phyloP scores from a whole-genome alignment of 30 jellyfish, hydroid and myxozoan genomes.

The Phacellophora camtschatica region DNA sequence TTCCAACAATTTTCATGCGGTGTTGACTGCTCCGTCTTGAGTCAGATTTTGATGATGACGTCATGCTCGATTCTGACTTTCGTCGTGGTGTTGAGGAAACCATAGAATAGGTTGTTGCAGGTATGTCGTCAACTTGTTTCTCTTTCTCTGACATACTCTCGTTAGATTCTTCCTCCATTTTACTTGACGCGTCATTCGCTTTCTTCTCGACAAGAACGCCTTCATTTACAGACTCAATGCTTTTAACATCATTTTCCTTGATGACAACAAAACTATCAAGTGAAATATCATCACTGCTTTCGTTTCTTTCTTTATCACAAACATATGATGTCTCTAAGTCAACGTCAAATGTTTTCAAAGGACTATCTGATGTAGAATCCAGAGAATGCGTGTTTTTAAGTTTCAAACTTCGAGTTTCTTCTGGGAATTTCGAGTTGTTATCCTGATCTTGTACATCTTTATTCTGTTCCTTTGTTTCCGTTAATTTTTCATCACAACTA shows the following conservation, averaged over 20 bases:
- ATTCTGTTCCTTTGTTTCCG: not conserved
- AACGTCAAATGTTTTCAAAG: not conserved
- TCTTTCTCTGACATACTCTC: not conserved
- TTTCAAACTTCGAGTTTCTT: not conserved
- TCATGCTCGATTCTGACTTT: slow-evolving; percentile 6
- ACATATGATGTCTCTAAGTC: too few relatives aligned
- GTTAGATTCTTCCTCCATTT: not conserved
- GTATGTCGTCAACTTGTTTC: not conserved
- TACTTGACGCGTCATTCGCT: not conserved
- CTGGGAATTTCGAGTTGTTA: not conserved
- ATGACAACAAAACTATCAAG: not conserved
- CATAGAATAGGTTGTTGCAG: not conserved
- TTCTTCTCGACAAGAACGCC: not conserved
- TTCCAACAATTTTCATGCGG: not conserved
- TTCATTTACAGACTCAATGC: not conserved
- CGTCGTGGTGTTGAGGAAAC: not conserved
- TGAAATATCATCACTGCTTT: not conserved
- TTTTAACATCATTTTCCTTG: not conserved
- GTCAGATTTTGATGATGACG: not conserved
- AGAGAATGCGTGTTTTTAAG: not conserved
- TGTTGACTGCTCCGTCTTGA: not conserved
- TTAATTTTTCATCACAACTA: too few relatives aligned
- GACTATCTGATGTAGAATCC: not conserved
- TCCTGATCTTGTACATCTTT: not conserved
- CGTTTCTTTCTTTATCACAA: not conserved